Conservation (phyloP, 2,113 vertebrate species). For the Puntigrus tetrazona region DNA sequence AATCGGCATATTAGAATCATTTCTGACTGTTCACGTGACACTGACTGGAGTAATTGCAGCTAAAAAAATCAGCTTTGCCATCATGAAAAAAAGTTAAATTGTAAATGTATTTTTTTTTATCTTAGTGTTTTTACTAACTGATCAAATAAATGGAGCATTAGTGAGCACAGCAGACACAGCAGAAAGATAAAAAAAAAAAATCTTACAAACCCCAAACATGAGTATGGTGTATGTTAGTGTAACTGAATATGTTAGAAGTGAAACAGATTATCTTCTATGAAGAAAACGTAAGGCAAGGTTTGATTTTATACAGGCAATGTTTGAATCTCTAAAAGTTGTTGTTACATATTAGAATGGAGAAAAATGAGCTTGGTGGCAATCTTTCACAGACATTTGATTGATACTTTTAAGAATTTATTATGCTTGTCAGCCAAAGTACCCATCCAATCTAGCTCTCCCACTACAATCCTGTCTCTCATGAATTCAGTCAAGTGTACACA, state of each 20-base stretch:
- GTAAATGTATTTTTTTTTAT: background rate
- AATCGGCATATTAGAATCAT: background rate
- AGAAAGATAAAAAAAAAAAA: background rate
- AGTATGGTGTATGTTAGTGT: background rate
- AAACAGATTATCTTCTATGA: background rate
- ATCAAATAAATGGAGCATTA: background rate
- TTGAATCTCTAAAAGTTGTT: background rate
- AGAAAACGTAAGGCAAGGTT: background rate
- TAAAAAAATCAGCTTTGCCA: background rate
- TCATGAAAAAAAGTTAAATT: background rate
- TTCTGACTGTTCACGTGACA: background rate
- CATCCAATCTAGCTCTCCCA: background rate
- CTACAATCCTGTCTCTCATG: slow-evolving; percentile 5
- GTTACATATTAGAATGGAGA: background rate
- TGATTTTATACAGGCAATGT: background rate
- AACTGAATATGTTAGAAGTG: background rate
- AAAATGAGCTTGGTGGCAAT: background rate
- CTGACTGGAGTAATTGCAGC: background rate
- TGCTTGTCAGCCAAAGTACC: slow-evolving; percentile 19
- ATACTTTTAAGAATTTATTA: slow-evolving; percentile 16
- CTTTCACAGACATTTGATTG: slow-evolving; percentile 11
- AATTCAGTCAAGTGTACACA: slow-evolving; percentile 28
- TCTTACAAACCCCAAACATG: background rate
- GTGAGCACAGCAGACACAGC: background rate
- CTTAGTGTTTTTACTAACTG: background rate